These are phyloP conservation scores for Mayetiola destructor DNA, from an alignment of 2,888 invertebrate genomes.

Conservation along the genomic window DNA sequence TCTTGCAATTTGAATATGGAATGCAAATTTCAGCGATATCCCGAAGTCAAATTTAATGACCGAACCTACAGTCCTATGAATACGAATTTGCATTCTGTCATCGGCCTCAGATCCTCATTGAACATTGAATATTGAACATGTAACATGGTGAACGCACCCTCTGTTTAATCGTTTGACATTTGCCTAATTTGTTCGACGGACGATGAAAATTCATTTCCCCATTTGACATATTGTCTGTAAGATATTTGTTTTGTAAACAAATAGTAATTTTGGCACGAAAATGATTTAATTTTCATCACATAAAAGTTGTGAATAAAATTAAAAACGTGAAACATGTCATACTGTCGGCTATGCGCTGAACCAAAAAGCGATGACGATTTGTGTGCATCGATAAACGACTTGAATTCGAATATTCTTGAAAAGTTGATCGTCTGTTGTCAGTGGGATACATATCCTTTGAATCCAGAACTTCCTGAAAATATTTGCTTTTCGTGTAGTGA, in stretches of 20 bases:
- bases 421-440: conserved; percentile 1
- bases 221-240: conserved; percentile 1
- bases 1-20: too few relatives aligned
- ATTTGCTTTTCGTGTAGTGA: neutral
- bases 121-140: too few relatives aligned
- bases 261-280: neutral
- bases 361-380: neutral
- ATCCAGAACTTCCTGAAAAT: neutral
- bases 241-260: conserved; percentile 9
- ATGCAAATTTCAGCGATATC: too few relatives aligned
- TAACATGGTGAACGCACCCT: too few relatives aligned
- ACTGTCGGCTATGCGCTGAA: conserved; percentile 5
- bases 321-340: neutral
- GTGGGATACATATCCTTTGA: neutral
- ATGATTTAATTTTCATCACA: too few relatives aligned
- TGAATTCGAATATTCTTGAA: neutral
- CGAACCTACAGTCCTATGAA: too few relatives aligned
- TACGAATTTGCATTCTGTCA: too few relatives aligned
- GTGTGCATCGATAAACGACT: neutral
- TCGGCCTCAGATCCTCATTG: too few relatives aligned
- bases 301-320: neutral
- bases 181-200: neutral
- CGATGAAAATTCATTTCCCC: too few relatives aligned
- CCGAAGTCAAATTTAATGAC: too few relatives aligned
- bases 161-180: neutral